Conservation (phyloP, 1,140 invertebrate genomes). For the Zaprionus taronus region DNA sequence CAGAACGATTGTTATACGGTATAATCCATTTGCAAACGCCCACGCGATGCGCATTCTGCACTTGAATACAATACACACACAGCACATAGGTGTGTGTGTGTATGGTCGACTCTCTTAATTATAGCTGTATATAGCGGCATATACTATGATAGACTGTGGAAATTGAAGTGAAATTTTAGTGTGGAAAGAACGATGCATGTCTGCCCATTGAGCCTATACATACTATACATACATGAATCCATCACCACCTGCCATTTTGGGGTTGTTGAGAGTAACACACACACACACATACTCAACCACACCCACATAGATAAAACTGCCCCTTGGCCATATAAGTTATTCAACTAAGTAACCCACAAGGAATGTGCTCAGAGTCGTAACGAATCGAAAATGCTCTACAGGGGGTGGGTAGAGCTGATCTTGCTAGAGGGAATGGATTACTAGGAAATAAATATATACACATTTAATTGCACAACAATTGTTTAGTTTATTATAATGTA, state of each 20-base stretch:
- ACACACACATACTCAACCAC: constrained; percentile 22
- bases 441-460: too few relatives aligned
- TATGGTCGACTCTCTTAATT: neutral
- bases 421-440: too few relatives aligned
- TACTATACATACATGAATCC: constrained; percentile 1
- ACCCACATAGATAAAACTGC: constrained; percentile 66
- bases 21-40: constrained; percentile 30
- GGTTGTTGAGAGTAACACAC: constrained; percentile 54
- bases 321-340: constrained; percentile 67
- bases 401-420: neutral
- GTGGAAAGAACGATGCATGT: constrained; percentile 5
- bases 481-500: too few relatives aligned
- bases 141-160: constrained; percentile 24
- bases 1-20: constrained; percentile 10
- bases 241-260: constrained; percentile 76
- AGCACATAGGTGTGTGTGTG: constrained; percentile 45
- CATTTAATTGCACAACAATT: too few relatives aligned
- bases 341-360: constrained; percentile 16
- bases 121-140: constrained; percentile 43
- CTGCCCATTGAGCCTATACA: constrained; percentile 1
- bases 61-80: constrained; percentile 41
- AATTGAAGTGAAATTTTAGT: constrained; percentile 1
- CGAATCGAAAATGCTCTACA: constrained; percentile 22
- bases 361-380: neutral
- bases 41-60: constrained; percentile 58